phyloP scores from a whole-genome alignment of 2,113 vertebrate genomes.

The Semnornis frantzii region DNA sequence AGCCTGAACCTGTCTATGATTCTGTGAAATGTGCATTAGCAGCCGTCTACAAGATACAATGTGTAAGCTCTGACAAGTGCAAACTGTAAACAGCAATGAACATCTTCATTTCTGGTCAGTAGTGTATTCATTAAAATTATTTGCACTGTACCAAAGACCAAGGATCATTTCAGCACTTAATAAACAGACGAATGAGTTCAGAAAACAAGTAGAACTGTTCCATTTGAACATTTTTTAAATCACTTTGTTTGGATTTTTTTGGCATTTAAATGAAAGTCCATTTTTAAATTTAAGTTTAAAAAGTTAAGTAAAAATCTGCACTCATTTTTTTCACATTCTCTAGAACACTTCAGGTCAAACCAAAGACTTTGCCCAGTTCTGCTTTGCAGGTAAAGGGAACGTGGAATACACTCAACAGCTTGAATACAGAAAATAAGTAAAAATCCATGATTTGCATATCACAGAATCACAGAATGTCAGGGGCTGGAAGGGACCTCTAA shows the following conservation, averaged over 20 bases:
- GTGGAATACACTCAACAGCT: neutral
- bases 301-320: neutral
- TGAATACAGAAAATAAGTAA: neutral
- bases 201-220: neutral
- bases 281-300: neutral
- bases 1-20: too few species aligned
- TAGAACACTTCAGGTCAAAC: neutral
- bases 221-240: neutral
- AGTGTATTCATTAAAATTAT: neutral
- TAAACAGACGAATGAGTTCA: neutral
- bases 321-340: neutral
- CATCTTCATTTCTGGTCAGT: neutral
- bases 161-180: neutral
- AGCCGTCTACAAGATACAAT: neutral
- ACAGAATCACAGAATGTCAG: too few species aligned
- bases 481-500: too few species aligned
- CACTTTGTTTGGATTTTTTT: neutral
- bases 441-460: neutral
- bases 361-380: neutral
- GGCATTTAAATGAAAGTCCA: neutral
- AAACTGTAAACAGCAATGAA: neutral
- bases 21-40: neutral
- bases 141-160: neutral
- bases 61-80: neutral
- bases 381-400: neutral